These are phyloP conservation scores for Theretra japonica DNA, from an alignment of 2,888 invertebrate genomes.

Conservation along the genomic window DNA sequence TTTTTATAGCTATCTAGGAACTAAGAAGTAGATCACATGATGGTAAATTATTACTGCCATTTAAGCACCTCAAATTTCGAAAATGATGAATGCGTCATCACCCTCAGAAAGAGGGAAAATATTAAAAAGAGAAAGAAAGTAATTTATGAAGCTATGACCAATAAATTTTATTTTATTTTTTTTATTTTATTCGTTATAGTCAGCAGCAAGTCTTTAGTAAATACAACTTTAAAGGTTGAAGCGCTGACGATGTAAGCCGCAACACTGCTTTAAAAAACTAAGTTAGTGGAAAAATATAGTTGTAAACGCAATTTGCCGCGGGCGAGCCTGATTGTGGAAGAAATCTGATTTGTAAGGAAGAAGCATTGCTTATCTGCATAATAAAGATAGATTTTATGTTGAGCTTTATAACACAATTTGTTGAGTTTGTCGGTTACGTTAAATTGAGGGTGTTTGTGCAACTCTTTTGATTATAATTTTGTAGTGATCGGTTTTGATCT, in stretches of 20 bases:
- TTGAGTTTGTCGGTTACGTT: not conserved
- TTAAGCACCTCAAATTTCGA: no score
- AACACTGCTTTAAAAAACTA: not conserved
- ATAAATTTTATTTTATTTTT: no score
- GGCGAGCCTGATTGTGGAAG: conserved; percentile 10
- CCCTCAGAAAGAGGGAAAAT: no score
- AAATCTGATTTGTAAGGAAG: conserved; percentile 16
- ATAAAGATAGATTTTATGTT: not conserved
- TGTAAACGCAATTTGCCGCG: conserved; percentile 19
- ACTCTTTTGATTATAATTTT: no score
- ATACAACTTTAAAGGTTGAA: not conserved
- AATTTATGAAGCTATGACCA: no score
- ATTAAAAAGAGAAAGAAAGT: no score
- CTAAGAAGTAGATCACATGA: no score
- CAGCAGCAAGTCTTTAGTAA: not conserved
- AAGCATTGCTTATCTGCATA: conserved; percentile 5
- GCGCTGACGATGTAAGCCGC: not conserved
- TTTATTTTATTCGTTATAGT: no score
- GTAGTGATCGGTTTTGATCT: no score
- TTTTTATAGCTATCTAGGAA: no score
- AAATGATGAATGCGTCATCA: no score
- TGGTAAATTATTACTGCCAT: no score
- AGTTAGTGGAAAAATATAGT: conserved; percentile 9
- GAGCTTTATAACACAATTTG: not conserved
- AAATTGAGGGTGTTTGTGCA: not conserved